Base-by-base conservation (phyloP, 2,888 invertebrate species). In the Criorhina ranunculi region DNA sequence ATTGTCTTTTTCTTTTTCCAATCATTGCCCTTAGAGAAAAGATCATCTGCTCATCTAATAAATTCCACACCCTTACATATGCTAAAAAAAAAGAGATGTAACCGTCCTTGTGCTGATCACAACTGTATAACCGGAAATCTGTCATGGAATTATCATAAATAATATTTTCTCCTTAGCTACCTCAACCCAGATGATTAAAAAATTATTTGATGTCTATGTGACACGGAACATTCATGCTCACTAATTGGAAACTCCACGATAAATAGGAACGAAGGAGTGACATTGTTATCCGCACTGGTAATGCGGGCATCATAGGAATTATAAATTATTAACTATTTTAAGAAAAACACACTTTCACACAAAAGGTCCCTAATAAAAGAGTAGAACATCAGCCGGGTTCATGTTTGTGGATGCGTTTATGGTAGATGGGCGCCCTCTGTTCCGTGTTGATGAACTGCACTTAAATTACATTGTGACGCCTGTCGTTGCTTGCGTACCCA, bases 391-490 rank as follows among this genome's bases (percentile, higher is more conserved):
- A 73, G 77, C 7, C 42, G 62, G 46, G 31, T 37, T 75, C 60
- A 35, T 69, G 69, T 80, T 24, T 67, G 75, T 59, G 60, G 62
- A 12, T 60, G 29, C 12, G 33, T 66, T 77, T 59, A 55, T 42
- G 70, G 70, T 67, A 33, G 19, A 66, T 42, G 42, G 49, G 66
- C 64, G 59, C 75, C 81, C 72, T 76, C 60, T 51, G 33, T 49
- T 67, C 60, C 60, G n/a, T 37, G 60, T 64, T 81, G 81, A 86
- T 77, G 51, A 51, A 55, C 53, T 31, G 35, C 33, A 57, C 81
- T 86, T 86, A 86, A 86, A 81, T 86, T 77, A 86, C 62, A 81
- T 57, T 86, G 29, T 76, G 86, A 86, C 75, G 80, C 70, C 69
- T 85, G 80, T 85, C 80, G 76, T 51, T 80, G 85, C 51, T 51